Evolutionary conservation across 2,797 vertebrate species (phyloP), one percentile per base, ranked within the genome.

Genomic region (Hafferia zeledoni): DNA sequence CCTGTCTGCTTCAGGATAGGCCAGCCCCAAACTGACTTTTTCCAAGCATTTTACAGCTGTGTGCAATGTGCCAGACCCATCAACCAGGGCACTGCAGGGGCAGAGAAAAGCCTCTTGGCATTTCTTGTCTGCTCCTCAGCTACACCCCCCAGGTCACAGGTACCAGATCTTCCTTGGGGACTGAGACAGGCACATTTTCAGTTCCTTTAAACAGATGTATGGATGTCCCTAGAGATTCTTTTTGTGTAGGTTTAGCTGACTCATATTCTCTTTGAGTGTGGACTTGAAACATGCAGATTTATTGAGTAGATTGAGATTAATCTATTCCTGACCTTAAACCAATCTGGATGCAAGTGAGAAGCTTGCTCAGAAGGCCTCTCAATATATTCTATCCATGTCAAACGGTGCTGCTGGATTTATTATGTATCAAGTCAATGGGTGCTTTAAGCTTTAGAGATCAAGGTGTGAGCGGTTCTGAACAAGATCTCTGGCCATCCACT

Each of bases 11-110:
- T 84, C 50, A 22, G 24, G 70, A 53, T 19, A 87, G 87, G 83
- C 44, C 67, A 87, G 28, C 9, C 52, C 76, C 63, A 95, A 91
- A 77, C n/a, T 35, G 68, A 63, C 59, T 16, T 74, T 50, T 59
- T 41, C 33, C 17, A 56, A 85, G 64, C 30, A 22, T 37, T 39
- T 3, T 5, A 12, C 41, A 52, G 69, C 18, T 2, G 19, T 61
- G 65, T 70, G n/a, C 44, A 46, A 27, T 0, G 5, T 31, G 56
- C 69, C 46, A 52, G 0, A 0, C 44, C n/a, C 44, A 16, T 17
- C 41, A 23, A 25, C 25, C 71, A 39, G 44, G 70, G 44, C 37
- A 70, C 27, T 67, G 59, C 19, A 50, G 4, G 41, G 47, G 6
- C 70, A 20, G 64, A 78, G 47, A 17, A 18, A 81, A 60, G 15